phyloP scores from a whole-genome alignment of 2,797 vertebrate genomes.

The Peromyscus aztecus region DNA sequence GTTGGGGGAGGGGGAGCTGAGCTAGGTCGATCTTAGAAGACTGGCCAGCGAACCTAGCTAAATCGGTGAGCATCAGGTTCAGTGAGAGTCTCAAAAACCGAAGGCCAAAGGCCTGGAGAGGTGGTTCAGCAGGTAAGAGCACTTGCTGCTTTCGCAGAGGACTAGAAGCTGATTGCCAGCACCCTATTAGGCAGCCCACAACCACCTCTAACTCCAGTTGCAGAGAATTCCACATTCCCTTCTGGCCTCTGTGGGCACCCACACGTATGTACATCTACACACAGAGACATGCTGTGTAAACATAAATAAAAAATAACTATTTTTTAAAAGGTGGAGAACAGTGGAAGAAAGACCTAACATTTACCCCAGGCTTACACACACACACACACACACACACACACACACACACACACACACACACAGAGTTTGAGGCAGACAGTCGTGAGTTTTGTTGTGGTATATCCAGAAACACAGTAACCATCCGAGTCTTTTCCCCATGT shows the following conservation, averaged over 20 bases:
- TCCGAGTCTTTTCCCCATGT: background rate
- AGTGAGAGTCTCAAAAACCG: background rate
- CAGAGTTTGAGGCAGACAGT: background rate
- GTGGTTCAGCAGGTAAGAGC: background rate
- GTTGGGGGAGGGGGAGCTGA: rapidly evolving
- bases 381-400: background rate
- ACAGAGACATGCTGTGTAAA: background rate
- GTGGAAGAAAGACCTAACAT: background rate
- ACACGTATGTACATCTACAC: background rate
- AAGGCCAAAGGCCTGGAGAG: background rate
- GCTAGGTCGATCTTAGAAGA: background rate
- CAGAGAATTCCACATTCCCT: background rate
- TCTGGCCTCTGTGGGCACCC: background rate
- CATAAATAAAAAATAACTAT: background rate
- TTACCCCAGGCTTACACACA: background rate
- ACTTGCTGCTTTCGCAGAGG: background rate
- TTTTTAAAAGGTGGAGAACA: background rate
- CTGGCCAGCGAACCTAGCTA: background rate
- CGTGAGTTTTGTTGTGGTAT: background rate
- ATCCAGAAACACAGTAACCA: constrained; percentile 49
- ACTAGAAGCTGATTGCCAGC: background rate
- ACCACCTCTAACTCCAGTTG: background rate
- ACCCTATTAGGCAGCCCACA: background rate
- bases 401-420: background rate
- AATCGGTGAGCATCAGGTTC: background rate